Conservation (phyloP, 2,888 invertebrate species). For the Ennomos fuscantarius region DNA sequence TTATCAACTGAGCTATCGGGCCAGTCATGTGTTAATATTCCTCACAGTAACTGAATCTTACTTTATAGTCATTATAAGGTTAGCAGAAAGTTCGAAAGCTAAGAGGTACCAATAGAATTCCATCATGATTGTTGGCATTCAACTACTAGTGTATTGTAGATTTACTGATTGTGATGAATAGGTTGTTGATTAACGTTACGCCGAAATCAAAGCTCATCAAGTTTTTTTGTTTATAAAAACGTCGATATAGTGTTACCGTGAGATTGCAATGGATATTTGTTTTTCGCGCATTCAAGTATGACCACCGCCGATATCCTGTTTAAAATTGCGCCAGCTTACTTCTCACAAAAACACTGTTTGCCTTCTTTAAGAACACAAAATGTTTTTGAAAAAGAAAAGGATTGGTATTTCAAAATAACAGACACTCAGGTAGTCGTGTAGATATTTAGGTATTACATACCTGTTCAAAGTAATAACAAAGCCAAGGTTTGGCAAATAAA, state of each 20-base stretch:
- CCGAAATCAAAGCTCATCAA: conserved; percentile 15
- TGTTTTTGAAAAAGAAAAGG: not conserved
- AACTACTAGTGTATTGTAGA: conserved; percentile 8
- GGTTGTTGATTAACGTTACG: conserved; percentile 17
- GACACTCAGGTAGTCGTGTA: conserved; percentile 11
- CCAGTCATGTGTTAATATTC: too few species aligned
- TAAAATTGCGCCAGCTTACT: conserved; percentile 31
- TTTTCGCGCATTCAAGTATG: conserved; percentile 61
- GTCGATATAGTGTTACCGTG: conserved; percentile 52
- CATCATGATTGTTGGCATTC: conserved; percentile 20
- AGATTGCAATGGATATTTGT: conserved; percentile 55
- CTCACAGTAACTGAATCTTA: too few species aligned
- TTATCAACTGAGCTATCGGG: too few species aligned
- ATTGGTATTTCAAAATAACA: conserved; percentile 43
- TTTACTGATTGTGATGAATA: conserved; percentile 20
- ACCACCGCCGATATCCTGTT: conserved; percentile 53
- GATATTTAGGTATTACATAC: conserved; percentile 9
- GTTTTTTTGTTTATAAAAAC: conserved; percentile 21
- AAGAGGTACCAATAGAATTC: conserved; percentile 8
- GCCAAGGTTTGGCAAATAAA: conserved; percentile 26
- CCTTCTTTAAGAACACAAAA: not conserved
- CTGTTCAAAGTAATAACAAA: conserved; percentile 18
- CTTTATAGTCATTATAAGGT: too few species aligned
- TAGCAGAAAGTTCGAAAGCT: conserved; percentile 1
- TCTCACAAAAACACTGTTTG: conserved; percentile 20